These are phyloP conservation scores for Pomatostomus ruficeps DNA, from an alignment of 2,113 vertebrate genomes.

Conservation along the genomic window DNA sequence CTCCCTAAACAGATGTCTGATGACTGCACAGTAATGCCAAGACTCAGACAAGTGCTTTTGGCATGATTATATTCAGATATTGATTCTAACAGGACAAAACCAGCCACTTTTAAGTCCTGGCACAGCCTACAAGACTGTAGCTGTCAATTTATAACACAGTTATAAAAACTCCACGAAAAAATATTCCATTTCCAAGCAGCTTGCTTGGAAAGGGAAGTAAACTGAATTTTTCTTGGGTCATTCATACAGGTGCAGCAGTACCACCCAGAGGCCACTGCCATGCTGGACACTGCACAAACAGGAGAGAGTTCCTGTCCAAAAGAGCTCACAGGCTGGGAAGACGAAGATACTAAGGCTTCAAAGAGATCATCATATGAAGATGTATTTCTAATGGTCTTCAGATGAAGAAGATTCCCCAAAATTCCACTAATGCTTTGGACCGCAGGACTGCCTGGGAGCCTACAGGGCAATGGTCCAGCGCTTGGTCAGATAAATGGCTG, in stretches of 20 bases:
- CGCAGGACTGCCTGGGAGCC: too few relatives aligned
- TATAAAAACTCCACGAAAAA: neutral
- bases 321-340: neutral
- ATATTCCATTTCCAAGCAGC: neutral
- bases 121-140: neutral
- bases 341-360: neutral
- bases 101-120: constrained; percentile 17
- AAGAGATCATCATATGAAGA: neutral
- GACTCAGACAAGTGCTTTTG: neutral
- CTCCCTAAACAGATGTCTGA: constrained; percentile 29
- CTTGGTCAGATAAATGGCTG: too few relatives aligned
- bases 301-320: neutral
- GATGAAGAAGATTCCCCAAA: neutral
- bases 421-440: too few relatives aligned
- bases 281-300: neutral
- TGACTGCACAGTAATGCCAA: constrained; percentile 11
- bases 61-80: neutral
- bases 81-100: neutral
- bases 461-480: too few relatives aligned
- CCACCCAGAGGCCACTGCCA: neutral
- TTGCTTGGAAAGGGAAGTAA: neutral
- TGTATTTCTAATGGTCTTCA: neutral
- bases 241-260: constrained; percentile 3
- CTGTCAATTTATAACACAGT: neutral
- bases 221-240: neutral